Evolutionary conservation across 2,888 invertebrate species (phyloP).

Genomic region (Stegana nigrithorax): DNA sequence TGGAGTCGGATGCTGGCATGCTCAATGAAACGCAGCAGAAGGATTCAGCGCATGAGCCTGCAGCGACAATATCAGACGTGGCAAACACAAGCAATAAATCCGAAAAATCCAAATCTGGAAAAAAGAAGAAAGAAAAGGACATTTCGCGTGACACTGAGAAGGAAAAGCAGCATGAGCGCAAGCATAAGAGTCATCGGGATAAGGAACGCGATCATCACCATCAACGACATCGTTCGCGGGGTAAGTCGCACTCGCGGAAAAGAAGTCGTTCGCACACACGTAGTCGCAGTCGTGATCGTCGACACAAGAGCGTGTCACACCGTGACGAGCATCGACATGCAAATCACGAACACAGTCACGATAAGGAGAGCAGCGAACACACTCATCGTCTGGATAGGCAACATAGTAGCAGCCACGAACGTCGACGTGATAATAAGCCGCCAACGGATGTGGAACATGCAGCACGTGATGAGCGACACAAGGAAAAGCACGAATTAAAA

Average conservation of each 20-base stretch:
- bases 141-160: conserved; percentile 38
- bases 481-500: conserved; percentile 30
- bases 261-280: conserved; percentile 63
- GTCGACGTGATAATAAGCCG: conserved; percentile 33
- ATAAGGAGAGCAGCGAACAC: conserved; percentile 28
- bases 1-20: conserved; percentile 36
- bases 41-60: conserved; percentile 20
- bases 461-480: conserved; percentile 26
- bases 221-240: conserved; percentile 30
- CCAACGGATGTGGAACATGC: conserved; percentile 43
- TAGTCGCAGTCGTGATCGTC: conserved; percentile 58
- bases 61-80: too few species aligned
- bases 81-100: conserved; percentile 22
- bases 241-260: conserved; percentile 45
- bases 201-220: conserved; percentile 40
- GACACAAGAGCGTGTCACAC: conserved; percentile 48
- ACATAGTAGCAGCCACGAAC: conserved; percentile 32
- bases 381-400: conserved; percentile 26
- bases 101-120: conserved; percentile 20
- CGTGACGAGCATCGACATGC: conserved; percentile 48
- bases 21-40: conserved; percentile 17
- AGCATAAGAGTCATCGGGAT: conserved; percentile 58
- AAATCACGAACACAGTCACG: conserved; percentile 38
- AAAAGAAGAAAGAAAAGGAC: conserved; percentile 36
- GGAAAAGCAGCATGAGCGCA: conserved; percentile 45